Percentiles rank a stretch among this genome's conserved stretches.
These are phyloP conservation scores for Holothuria glaberrima DNA, from an alignment of 35 echinoderm and acorn worm species.

Conservation along the genomic window DNA sequence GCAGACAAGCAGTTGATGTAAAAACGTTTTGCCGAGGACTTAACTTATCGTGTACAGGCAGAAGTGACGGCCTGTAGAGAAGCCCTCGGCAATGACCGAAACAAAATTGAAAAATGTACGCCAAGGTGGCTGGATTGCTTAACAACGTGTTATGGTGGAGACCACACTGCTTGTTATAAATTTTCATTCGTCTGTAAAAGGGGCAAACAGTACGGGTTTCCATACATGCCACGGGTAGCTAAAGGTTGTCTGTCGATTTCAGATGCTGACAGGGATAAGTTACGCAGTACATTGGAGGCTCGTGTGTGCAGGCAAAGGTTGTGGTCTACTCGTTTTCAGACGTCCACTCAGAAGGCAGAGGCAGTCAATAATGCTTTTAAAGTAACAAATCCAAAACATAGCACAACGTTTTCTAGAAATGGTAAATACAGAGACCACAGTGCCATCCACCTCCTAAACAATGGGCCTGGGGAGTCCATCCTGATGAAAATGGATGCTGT, in stretches of 20 bases:
- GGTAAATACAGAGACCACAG: constrained; percentile 56
- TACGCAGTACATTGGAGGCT: constrained; percentile 1
- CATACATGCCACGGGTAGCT: neutral
- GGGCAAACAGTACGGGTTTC: neutral
- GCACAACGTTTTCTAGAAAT: constrained; percentile 42
- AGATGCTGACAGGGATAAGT: neutral
- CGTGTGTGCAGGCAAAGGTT: constrained; percentile 13
- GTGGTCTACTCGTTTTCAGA: constrained; percentile 19
- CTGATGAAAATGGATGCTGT: neutral
- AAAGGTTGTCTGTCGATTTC: constrained; percentile 8
- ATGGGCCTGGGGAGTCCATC: constrained; percentile 51
- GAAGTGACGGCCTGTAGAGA: constrained; percentile 1
- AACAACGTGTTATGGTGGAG: neutral
- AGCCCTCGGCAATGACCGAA: neutral
- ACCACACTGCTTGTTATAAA: constrained; percentile 12
- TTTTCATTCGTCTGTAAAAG: neutral
- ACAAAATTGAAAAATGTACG: neutral
- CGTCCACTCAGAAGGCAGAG: constrained; percentile 55
- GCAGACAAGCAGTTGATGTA: neutral
- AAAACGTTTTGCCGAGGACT: constrained; percentile 17
- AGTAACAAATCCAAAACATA: constrained; percentile 58
- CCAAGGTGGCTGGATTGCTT: neutral
- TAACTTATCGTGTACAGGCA: neutral
- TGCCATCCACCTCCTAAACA: constrained; percentile 65
- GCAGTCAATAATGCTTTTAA: constrained; percentile 51